Base-by-base conservation (phyloP, 2,888 invertebrate species). In the Escarpia spicata region DNA sequence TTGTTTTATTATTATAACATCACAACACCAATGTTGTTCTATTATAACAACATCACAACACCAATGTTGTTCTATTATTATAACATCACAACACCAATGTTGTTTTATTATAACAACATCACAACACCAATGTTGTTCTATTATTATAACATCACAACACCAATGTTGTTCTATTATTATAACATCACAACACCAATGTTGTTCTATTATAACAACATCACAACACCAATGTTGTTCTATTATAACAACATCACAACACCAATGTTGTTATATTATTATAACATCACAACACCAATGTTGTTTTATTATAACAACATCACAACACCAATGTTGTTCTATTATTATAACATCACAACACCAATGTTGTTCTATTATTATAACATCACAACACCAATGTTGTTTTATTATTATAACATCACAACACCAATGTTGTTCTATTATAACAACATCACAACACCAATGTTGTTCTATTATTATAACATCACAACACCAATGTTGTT, bases 221-320 rank as follows among this genome's bases (percentile, higher is more conserved):
- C 37, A 37, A 37, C 37, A 37, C 1, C 37, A 37, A n/a, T n/a
- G n/a, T n/a, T n/a, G n/a, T n/a, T n/a, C n/a, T n/a, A n/a, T n/a
- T 19, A 75, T 75, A 75, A 19, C 19, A 19, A 75, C 75, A 75
- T 75, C 26, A 75, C 75, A 26, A n/a, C 26, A 6, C 60, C 15
- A 94, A 60, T n/a, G 60, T 1, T 3, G 15, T 0, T 15, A 19
- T 60, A 91, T 10, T 92, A 92, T 89, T 89, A 92, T 75, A 90
- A 58, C 92, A 90, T 37, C 43, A 45, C 91, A 92, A 37, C 8
- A 3, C 31, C 92, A 60, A 52, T 52, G 89, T 12, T 26, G 10
- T 12, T 3, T 10, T 52, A 43, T 31, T 26, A 90, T 8, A 93
- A 91, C 58, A 91, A 43, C 9, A 91, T 92, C 52, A 52, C 52